Base-by-base conservation (phyloP, 2,888 invertebrate genomes). In the Melieria omissa region DNA sequence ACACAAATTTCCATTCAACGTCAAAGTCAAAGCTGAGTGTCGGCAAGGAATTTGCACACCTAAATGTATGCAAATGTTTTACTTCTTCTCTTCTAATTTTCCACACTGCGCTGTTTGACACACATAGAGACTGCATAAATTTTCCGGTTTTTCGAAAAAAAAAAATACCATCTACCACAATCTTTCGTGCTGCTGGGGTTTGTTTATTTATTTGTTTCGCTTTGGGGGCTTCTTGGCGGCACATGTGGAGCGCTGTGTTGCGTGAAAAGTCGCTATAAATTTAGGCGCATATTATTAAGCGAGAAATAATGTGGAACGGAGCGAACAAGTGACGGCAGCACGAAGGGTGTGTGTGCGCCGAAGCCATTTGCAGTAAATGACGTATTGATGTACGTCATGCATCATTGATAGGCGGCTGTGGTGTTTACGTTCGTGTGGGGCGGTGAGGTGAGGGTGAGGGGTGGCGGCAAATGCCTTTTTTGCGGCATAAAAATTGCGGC, bases 311-410 rank as follows among this genome's bases (percentile, higher is more conserved):
- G 10, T 54, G 6, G 5, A 6, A 9, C n/a, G 14, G 10, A 10
- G 54, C 1, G 10, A 54, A 10, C 5, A 6, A 54, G 14, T 9
- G 54, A 6, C 5, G n/a, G 54, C n/a, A 6, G 5, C 5, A 44
- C 16, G 14, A 16, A 63, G 8, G 3, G 41, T 41, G 42, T 14
- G 8, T 3, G 44, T 41, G 4, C 29, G 4, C 29, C 29, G 16
- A 55, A 55, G 29, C 9, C 7, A 4, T 55, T 41, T 9, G 67
- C 61, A 54, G 62, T 61, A 69, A 69, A 46, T 69, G 62, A 54
- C 62, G 54, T 69, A 69, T 63, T 44, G 62, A 61, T 61, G 62
- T 52, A 69, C 45, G 69, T 69, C 69, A 69, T 69, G 69, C 69
- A 69, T 69, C 69, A 62, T 69, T 69, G 69, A 69, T 69, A 45